These are phyloP conservation scores for Drosophila testacea DNA, from an alignment of 2,888 invertebrate species.

Conservation along the genomic window DNA sequence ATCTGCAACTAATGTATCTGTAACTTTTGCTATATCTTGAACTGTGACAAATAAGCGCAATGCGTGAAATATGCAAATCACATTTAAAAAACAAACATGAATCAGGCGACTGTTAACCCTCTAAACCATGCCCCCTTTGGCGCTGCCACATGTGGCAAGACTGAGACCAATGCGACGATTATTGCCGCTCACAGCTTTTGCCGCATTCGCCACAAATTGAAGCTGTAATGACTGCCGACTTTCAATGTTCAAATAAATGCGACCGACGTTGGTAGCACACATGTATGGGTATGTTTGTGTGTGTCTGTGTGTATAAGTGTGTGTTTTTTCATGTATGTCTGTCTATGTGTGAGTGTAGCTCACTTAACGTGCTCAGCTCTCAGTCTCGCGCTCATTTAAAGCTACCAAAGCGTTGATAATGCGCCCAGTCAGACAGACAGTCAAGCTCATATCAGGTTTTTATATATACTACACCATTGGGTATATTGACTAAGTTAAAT, in stretches of 20 bases:
- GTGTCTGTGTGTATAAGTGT: constrained; percentile 4
- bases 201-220: constrained; percentile 72
- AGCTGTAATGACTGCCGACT: constrained; percentile 76
- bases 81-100: constrained; percentile 73
- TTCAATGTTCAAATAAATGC: constrained; percentile 78
- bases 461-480: constrained; percentile 42
- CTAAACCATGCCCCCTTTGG: constrained; percentile 15
- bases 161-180: constrained; percentile 66
- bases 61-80: constrained; percentile 79
- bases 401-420: constrained; percentile 73
- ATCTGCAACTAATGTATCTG: constrained; percentile 2
- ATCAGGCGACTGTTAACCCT: constrained; percentile 50
- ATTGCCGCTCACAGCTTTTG: constrained; percentile 57
- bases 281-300: constrained; percentile 12
- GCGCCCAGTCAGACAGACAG: constrained; percentile 54
- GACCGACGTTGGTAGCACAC: constrained; percentile 50
- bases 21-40: constrained; percentile 38
- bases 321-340: constrained; percentile 16
- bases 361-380: constrained; percentile 70
- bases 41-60: constrained; percentile 60
- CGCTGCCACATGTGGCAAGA: constrained; percentile 73
- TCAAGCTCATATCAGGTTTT: constrained; percentile 66
- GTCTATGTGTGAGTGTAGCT: constrained; percentile 46
- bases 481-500: neutral
- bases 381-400: constrained; percentile 70